These are phyloP conservation scores for Lucifuga dentata DNA, from an alignment of 2,113 vertebrate genomes.

Conservation along the genomic window DNA sequence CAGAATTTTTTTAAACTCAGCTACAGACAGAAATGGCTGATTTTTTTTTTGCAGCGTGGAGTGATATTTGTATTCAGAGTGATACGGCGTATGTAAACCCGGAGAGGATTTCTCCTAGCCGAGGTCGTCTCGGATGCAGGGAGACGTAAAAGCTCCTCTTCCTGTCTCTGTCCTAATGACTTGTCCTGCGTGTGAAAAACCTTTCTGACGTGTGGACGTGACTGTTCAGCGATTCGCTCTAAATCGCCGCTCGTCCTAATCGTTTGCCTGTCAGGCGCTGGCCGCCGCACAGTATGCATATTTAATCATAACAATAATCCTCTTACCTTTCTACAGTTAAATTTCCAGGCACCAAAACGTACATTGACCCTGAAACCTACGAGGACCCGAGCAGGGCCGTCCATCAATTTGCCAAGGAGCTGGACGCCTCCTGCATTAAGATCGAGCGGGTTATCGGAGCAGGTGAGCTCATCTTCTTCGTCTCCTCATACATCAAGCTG, in stretches of 20 bases:
- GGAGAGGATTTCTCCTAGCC: neutral
- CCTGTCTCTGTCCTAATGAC: slow-evolving; percentile 21
- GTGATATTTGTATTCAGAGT: too few relatives aligned
- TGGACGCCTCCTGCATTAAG: slow-evolving; percentile 99
- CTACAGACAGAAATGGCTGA: too few relatives aligned
- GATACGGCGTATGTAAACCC: too few relatives aligned
- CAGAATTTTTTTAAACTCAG: too few relatives aligned
- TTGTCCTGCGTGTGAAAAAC: slow-evolving; percentile 32
- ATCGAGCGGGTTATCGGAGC: slow-evolving; percentile 98
- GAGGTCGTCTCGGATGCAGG: slow-evolving; percentile 8
- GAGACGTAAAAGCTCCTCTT: slow-evolving; percentile 42
- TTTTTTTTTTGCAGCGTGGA: too few relatives aligned
- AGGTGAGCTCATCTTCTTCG: slow-evolving; percentile 88
- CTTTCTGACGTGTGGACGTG: slow-evolving; percentile 42
- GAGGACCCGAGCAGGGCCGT: slow-evolving; percentile 99
- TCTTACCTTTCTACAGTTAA: slow-evolving; percentile 99
- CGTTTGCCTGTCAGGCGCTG: slow-evolving; percentile 78
- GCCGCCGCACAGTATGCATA: slow-evolving; percentile 85
- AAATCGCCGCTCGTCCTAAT: slow-evolving; percentile 57
- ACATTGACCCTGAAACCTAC: slow-evolving; percentile 99
- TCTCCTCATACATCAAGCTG: slow-evolving; percentile 89
- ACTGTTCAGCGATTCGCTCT: slow-evolving; percentile 52
- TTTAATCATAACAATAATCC: slow-evolving; percentile 95
- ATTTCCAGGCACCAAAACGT: slow-evolving; percentile 99
- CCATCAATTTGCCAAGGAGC: slow-evolving; percentile 99